Evolutionary conservation across 2,113 vertebrate genomes (phyloP).

Genomic region (Cyanoderma ruficeps): DNA sequence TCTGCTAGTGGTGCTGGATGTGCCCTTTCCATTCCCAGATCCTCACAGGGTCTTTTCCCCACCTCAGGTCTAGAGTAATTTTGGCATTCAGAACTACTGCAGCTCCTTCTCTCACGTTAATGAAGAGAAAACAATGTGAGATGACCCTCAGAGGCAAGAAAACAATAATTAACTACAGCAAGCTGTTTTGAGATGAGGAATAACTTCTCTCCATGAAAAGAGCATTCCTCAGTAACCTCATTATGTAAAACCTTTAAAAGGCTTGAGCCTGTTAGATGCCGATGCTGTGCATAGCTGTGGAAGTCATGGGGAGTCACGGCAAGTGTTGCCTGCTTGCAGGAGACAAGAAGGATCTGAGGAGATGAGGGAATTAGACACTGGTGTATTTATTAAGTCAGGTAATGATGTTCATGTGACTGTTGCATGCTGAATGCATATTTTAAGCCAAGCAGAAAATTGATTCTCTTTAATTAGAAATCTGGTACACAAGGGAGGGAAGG

Average conservation of each 20-base stretch:
- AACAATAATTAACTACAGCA: neutral
- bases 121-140: neutral
- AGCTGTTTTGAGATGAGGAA: neutral
- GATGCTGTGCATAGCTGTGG: neutral
- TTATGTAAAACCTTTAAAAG: constrained; percentile 8
- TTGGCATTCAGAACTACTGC: neutral
- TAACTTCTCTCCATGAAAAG: constrained; percentile 37
- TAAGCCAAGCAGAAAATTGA: neutral
- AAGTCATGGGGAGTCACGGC: neutral
- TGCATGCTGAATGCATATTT: neutral
- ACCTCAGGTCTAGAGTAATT: neutral
- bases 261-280: neutral
- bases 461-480: constrained; percentile 53
- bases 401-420: neutral
- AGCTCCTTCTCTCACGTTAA: neutral
- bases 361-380: neutral
- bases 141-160: neutral
- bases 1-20: neutral
- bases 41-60: neutral
- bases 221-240: constrained; percentile 5
- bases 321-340: neutral
- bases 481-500: neutral
- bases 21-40: neutral
- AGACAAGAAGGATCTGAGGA: neutral
- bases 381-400: constrained; percentile 15